phyloP scores from a whole-genome alignment of 1,140 invertebrate species.

The Holotrichia oblita region DNA sequence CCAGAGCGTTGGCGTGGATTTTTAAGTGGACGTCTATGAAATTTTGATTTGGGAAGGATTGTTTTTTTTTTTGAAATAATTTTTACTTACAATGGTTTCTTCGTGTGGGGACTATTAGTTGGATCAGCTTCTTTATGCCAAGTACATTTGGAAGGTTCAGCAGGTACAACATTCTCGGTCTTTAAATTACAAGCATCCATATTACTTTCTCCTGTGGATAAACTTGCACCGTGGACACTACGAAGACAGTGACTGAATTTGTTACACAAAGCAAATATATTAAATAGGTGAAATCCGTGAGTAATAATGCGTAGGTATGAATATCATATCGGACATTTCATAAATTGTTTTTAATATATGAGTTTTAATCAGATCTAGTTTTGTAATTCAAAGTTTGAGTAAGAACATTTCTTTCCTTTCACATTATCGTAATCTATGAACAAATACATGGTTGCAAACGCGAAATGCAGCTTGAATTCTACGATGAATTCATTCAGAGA shows the following conservation, averaged over 20 bases:
- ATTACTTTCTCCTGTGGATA: not conserved
- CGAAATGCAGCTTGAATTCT: too few species aligned
- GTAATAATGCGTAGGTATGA: too few species aligned
- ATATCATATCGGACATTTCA: too few species aligned
- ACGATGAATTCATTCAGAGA: too few species aligned
- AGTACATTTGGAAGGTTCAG: conserved; percentile 64
- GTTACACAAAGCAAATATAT: too few species aligned
- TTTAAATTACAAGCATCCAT: not conserved
- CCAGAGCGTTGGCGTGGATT: conserved; percentile 81
- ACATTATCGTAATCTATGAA: too few species aligned
- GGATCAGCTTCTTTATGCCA: conserved; percentile 64
- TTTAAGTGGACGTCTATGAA: conserved; percentile 66
- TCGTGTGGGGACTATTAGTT: conserved; percentile 53
- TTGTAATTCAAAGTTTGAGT: too few species aligned
- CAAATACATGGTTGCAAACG: too few species aligned
- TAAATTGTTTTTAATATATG: too few species aligned
- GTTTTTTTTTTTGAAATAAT: too few species aligned
- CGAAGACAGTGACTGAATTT: not conserved
- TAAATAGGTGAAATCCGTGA: not conserved
- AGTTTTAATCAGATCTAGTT: too few species aligned
- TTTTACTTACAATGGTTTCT: conserved; percentile 47
- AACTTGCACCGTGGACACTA: not conserved
- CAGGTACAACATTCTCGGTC: conserved; percentile 45
- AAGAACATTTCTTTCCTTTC: too few species aligned
- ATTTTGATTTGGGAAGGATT: conserved; percentile 37